A percentile compares a stretch with the other conserved stretches of the same genome.
These are phyloP conservation scores for Mastomys natalensis DNA, from an alignment of 2,113 vertebrate species.

Conservation along the genomic window DNA sequence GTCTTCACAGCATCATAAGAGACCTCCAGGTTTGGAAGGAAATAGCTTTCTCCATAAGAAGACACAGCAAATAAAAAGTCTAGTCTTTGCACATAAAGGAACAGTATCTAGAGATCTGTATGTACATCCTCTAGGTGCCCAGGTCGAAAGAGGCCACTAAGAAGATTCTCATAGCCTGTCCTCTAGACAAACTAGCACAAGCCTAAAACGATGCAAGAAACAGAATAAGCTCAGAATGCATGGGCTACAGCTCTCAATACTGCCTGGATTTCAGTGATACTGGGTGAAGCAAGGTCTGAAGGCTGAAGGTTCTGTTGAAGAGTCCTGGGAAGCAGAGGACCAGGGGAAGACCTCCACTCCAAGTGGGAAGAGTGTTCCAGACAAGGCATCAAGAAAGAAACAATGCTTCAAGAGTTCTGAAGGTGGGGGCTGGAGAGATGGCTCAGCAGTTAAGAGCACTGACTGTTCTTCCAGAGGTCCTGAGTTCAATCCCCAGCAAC, in stretches of 20 bases:
- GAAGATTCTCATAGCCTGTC: neutral
- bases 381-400: neutral
- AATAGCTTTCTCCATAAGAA: constrained; percentile 8
- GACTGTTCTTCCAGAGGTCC: no score
- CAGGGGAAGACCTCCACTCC: neutral
- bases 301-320: neutral
- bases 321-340: neutral
- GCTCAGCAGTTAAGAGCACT: no score
- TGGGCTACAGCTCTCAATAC: neutral
- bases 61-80: neutral
- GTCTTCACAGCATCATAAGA: neutral
- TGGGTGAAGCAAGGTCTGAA: neutral
- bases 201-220: neutral
- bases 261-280: neutral
- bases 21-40: neutral
- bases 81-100: constrained; percentile 1
- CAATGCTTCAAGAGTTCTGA: neutral
- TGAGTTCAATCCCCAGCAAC: no score
- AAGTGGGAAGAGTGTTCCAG: neutral
- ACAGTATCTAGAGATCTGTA: neutral
- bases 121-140: neutral
- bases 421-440: no score
- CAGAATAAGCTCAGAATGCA: neutral
- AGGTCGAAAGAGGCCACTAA: neutral
- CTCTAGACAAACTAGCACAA: neutral